Base-by-base conservation (phyloP, 2,888 invertebrate genomes). In the Blomia tropicalis region DNA sequence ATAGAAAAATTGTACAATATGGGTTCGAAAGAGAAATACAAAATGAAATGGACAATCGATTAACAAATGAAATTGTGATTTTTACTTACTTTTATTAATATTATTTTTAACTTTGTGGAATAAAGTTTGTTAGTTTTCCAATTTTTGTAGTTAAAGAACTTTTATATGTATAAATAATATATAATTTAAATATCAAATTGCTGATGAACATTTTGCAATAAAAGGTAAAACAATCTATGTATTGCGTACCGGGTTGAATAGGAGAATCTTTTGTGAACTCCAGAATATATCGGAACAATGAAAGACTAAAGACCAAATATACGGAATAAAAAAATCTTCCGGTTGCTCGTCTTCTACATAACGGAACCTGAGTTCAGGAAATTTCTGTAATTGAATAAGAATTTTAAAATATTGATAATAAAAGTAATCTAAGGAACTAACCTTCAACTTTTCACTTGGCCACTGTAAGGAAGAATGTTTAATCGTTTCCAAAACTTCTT, bases 261-360 rank as follows among this genome's bases (percentile, higher is more conserved):
- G 69, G 62, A 70, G 70, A 60, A 77, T 72, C 64, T 74, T 72
- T 3, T 71, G 70, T 2, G 75, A 70, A 64, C 75, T 75, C 75
- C 77, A 81, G 70, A 78, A 77, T 51, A 81, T 71, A 62, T 77
- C 77, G 1, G 79, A 77, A 44, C 76, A 75, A 64, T 77, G 75
- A 66, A 75, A 78, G 32, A 95, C 86, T 60, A 98, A 78, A 2
- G 87, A 86, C 98, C 98, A 98, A 27, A 96, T 89, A 74, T 99
- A 98, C 0, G 98, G 98, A 68, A 96, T 91, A 78, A 99, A 98
- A 79, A 98, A 98, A 71, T 96, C 95, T 74, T 59, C 58, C 0
- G 96, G 96, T 63, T 87, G 83, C 67, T 96, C 96, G 75, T 99
- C 98, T 76, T 99, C 98, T 0, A 98, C 96, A 73, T 98, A 98